A percentile compares a stretch with the other conserved stretches of the same genome.
Evolutionary conservation across 2,888 invertebrate species (phyloP).

Genomic region (Camptogramma bilineatum): DNA sequence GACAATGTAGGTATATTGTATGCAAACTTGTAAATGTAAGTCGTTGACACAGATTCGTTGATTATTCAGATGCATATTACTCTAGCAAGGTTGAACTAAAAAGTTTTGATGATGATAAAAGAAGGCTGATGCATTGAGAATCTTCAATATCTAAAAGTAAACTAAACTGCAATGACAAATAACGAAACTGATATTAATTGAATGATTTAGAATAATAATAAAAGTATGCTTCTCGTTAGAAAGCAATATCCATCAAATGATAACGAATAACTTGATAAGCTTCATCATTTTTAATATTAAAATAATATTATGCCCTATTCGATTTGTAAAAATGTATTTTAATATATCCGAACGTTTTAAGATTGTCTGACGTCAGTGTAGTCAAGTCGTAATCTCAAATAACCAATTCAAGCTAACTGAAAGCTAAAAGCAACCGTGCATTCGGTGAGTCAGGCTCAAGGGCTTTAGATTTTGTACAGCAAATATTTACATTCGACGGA

Average conservation of each 20-base stretch:
- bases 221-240: background rate
- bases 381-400: slow-evolving; percentile 10
- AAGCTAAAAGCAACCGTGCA: slow-evolving; percentile 5
- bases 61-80: background rate
- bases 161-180: background rate
- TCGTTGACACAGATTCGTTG: slow-evolving; percentile 8
- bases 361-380: slow-evolving; percentile 3
- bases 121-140: background rate
- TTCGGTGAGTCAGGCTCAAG: slow-evolving; percentile 11
- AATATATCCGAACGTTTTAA: background rate
- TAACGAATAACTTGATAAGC: background rate
- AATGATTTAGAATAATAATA: background rate
- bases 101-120: background rate
- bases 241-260: background rate
- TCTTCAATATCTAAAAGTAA: background rate
- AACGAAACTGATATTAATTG: background rate
- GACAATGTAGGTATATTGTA: background rate
- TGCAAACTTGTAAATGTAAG: background rate
- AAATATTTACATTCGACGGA: slow-evolving; percentile 36
- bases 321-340: too few species aligned
- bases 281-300: background rate
- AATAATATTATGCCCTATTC: background rate
- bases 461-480: slow-evolving; percentile 36
- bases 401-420: slow-evolving; percentile 10
- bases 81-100: background rate